Conservation (phyloP, 2,113 vertebrate species). For the Oceanites oceanicus region DNA sequence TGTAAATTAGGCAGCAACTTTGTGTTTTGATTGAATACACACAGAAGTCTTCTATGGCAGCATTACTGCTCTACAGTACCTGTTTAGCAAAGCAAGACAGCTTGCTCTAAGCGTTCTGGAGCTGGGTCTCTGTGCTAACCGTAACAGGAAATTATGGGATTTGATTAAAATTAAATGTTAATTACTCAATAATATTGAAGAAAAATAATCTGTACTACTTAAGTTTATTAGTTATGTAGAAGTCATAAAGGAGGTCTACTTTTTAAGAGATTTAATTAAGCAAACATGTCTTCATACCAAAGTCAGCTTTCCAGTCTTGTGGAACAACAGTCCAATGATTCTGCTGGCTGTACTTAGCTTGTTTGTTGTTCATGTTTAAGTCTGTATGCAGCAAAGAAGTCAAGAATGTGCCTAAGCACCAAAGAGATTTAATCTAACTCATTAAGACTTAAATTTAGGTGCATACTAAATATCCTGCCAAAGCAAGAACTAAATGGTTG, state of each 20-base stretch:
- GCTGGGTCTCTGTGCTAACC: background rate
- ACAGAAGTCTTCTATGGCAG: background rate
- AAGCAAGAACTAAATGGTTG: background rate
- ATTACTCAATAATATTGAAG: conserved; percentile 48
- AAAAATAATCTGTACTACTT: conserved; percentile 26
- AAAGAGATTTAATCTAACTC: background rate
- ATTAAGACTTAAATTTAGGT: background rate
- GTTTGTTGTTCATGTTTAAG: conserved; percentile 4
- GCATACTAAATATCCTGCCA: background rate
- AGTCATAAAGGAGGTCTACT: conserved; percentile 18
- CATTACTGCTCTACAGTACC: background rate
- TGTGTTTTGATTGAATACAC: background rate
- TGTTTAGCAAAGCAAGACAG: conserved; percentile 1
- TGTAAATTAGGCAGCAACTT: background rate
- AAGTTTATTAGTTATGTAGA: conserved; percentile 38
- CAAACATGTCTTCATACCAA: conserved; percentile 45
- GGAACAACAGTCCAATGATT: background rate
- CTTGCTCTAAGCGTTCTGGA: background rate
- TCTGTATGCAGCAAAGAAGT: background rate
- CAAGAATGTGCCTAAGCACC: background rate
- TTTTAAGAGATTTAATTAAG: conserved; percentile 54
- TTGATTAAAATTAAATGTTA: conserved; percentile 57
- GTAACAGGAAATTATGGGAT: background rate
- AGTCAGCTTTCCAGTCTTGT: conserved; percentile 9
- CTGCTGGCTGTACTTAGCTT: background rate